These are phyloP conservation scores for Camarhynchus parvulus DNA, from an alignment of 2,113 vertebrate species.

Conservation along the genomic window DNA sequence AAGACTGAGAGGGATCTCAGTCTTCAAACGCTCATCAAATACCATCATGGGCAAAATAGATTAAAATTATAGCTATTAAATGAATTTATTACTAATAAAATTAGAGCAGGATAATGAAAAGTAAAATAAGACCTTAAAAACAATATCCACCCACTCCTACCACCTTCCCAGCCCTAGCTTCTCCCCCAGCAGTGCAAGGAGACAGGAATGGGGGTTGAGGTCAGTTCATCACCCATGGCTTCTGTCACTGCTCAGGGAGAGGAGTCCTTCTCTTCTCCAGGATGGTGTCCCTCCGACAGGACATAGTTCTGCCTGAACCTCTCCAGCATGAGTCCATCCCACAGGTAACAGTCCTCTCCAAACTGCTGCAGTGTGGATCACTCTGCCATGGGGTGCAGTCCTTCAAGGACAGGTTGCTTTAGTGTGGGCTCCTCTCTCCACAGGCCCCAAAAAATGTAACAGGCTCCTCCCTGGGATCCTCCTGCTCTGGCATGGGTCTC, in stretches of 20 bases:
- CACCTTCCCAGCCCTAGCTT: not conserved
- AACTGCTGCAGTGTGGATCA: not conserved
- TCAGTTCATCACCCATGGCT: not conserved
- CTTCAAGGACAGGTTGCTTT: not conserved
- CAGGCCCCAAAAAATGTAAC: not conserved
- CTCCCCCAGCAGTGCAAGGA: fast-evolving
- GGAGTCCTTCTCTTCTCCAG: not conserved
- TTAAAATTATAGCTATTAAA: not conserved
- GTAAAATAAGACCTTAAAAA: not conserved
- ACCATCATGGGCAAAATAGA: not conserved
- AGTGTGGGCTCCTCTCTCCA: not conserved
- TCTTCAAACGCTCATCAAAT: not conserved
- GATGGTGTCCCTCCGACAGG: not conserved
- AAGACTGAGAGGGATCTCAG: not conserved
- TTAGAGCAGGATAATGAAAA: not conserved
- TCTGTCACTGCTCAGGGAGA: not conserved
- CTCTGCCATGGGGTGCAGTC: not conserved
- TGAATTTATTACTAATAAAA: not conserved
- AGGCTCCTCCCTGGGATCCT: not conserved
- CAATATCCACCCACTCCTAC: fast-evolving
- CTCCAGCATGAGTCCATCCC: not conserved
- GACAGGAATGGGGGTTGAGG: not conserved
- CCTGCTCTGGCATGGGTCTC: not conserved
- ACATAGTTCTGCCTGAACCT: not conserved
- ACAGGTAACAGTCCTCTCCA: not conserved